These are phyloP conservation scores for Pomacea maculata DNA, from an alignment of 1,140 invertebrate species.

Conservation along the genomic window DNA sequence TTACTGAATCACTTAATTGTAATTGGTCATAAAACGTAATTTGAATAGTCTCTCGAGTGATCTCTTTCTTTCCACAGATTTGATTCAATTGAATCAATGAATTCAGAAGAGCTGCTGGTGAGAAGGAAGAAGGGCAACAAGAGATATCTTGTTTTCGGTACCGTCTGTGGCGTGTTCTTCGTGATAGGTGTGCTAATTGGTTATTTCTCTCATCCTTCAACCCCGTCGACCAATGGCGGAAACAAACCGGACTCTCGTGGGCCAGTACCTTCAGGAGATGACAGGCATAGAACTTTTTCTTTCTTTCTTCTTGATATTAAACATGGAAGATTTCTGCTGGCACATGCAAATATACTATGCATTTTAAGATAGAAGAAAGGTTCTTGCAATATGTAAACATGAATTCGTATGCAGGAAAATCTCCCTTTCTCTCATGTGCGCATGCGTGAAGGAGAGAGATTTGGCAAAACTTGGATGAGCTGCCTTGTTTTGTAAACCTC, in stretches of 20 bases:
- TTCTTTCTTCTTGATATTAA: not conserved
- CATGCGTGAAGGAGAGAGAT: too few relatives aligned
- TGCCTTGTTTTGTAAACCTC: too few relatives aligned
- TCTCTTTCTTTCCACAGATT: conserved; percentile 12
- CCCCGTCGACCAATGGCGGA: not conserved
- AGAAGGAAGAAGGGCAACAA: conserved; percentile 28
- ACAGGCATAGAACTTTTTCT: not conserved
- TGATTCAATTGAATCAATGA: conserved; percentile 35
- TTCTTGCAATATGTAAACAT: too few relatives aligned
- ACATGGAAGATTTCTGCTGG: not conserved
- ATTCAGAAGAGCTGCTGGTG: conserved; percentile 29
- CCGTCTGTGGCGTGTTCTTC: conserved; percentile 24
- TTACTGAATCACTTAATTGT: too few relatives aligned
- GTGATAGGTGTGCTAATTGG: conserved; percentile 30
- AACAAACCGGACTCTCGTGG: not conserved
- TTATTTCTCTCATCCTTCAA: conserved; percentile 11
- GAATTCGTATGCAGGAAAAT: too few relatives aligned
- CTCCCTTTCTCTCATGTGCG: too few relatives aligned
- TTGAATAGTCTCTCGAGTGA: too few relatives aligned
- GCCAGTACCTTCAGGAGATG: not conserved
- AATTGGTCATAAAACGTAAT: too few relatives aligned
- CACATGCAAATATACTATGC: too few relatives aligned
- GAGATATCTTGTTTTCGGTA: conserved; percentile 10
- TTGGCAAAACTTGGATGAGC: too few relatives aligned
- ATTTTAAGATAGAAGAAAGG: too few relatives aligned